These are phyloP conservation scores for Nemotelus nigrinus DNA, from an alignment of 2,888 invertebrate genomes.

Conservation along the genomic window DNA sequence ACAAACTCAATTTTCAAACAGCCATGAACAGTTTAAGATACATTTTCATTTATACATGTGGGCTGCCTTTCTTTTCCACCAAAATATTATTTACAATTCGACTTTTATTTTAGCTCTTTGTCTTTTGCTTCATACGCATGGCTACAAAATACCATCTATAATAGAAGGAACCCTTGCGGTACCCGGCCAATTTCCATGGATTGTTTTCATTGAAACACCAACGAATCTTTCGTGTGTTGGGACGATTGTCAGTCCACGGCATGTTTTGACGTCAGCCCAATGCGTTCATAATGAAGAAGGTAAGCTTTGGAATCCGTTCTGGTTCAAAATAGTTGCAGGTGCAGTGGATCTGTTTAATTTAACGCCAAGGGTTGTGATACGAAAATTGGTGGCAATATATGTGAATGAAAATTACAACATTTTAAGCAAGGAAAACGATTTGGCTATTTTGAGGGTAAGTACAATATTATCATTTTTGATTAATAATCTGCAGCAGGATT, in stretches of 20 bases:
- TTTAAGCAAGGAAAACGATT: slow-evolving; percentile 48
- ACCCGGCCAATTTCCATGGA: slow-evolving; percentile 44
- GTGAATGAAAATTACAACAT: slow-evolving; percentile 47
- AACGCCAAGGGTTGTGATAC: background rate
- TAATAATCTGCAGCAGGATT: no score
- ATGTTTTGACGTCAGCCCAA: slow-evolving; percentile 46
- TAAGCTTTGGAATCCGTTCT: slow-evolving; percentile 45
- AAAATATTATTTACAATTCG: no score
- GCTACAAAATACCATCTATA: slow-evolving; percentile 19
- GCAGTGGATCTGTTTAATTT: slow-evolving; percentile 34
- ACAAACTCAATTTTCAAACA: no score
- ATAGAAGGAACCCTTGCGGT: slow-evolving; percentile 41
- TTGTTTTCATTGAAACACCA: slow-evolving; percentile 35
- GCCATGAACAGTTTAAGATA: no score
- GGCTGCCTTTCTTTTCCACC: no score
- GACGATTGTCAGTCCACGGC: slow-evolving; percentile 40
- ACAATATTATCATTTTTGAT: background rate
- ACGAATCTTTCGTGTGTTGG: slow-evolving; percentile 42
- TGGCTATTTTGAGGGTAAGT: slow-evolving; percentile 49
- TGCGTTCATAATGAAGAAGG: slow-evolving; percentile 44
- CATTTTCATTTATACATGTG: no score
- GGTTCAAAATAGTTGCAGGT: slow-evolving; percentile 45
- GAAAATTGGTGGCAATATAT: slow-evolving; percentile 41
- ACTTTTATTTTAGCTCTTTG: no score
- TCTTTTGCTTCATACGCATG: no score